Base-by-base conservation (phyloP, 1,140 invertebrate genomes). In the Condylostylus longicornis region DNA sequence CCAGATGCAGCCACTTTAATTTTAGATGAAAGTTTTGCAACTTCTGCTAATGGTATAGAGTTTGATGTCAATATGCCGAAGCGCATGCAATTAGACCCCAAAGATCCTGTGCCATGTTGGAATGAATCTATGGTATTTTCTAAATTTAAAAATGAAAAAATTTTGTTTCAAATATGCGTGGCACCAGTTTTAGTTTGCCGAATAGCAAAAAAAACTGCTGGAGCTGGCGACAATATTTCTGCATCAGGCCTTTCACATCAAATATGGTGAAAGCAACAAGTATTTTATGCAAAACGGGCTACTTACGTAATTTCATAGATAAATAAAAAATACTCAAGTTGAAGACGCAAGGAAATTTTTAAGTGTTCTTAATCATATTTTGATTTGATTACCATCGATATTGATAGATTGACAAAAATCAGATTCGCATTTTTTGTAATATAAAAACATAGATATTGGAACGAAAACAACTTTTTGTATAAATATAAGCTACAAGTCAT, bases 151-250 rank as follows among this genome's bases (percentile, higher is more conserved):
- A 48, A 62, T 13, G 36, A 53, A 13, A 31, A 33, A 8, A 49
- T 66, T 19, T 41, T 68, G 29, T 69, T 80, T 7, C 65, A 82
- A 43, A 73, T 88, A 23, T 90, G 86, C 58, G 69, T 89, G 2
- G 82, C 85, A 1, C 84, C 85, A 2, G 83, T 85, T 3, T 58
- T 89, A 5, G 82, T 90, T 0, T 90, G 86, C 48, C 86, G 80
- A 0, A 65, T 83, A 44, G 80, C 82, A 2, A 70, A 75, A 30
- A 75, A 88, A 48, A 89, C 86, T 12, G 84, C 79, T 1, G 85
- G 86, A 1, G 84, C 82, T 10, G 85, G 86, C 2, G 85, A 90
- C 54, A 90, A 89, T 50, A 84, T 90, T 39, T 88, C 84, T 1
- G 80, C 82, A 21, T 82, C 84, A 7, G 84, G 82, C 14, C 57